Conservation (phyloP, 2,113 vertebrate genomes). For the Pyxicephalus adspersus region DNA sequence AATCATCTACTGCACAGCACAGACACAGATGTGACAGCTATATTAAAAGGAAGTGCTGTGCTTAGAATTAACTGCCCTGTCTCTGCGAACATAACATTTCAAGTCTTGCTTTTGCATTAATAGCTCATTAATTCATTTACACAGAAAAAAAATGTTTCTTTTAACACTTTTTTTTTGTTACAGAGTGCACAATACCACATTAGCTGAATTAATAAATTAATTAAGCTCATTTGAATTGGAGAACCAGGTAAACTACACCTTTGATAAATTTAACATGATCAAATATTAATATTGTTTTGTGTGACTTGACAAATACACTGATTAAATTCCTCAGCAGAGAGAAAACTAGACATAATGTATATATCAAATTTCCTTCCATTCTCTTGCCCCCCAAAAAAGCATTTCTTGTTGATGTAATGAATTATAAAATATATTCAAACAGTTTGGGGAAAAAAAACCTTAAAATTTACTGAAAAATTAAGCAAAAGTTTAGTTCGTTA, state of each 20-base stretch:
- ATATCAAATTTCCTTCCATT: slow-evolving; percentile 33
- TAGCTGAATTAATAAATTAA: not conserved
- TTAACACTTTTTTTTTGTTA: slow-evolving; percentile 8
- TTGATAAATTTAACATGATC: slow-evolving; percentile 41
- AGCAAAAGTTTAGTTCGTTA: slow-evolving; percentile 58
- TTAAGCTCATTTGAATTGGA: slow-evolving; percentile 20
- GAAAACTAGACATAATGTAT: slow-evolving; percentile 5
- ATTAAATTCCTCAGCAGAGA: slow-evolving; percentile 18
- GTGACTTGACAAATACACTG: slow-evolving; percentile 44
- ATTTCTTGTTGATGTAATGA: not conserved
- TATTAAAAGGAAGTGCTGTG: not conserved
- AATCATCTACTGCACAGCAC: too few relatives aligned
- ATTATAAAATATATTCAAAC: not conserved
- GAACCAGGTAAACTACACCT: slow-evolving; percentile 30
- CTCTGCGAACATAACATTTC: not conserved
- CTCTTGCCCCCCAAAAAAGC: slow-evolving; percentile 8
- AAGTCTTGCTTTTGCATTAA: not conserved
- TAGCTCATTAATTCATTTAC: slow-evolving; percentile 10
- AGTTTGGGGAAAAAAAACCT: slow-evolving; percentile 12
- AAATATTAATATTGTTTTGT: slow-evolving; percentile 41
- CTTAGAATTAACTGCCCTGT: not conserved
- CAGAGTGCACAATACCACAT: not conserved
- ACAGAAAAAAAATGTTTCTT: not conserved
- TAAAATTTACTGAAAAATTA: slow-evolving; percentile 57
- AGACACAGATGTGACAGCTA: too few relatives aligned